Evolutionary conservation across 2,113 vertebrate species (phyloP), one percentile per base, ranked within the genome.

Genomic region (Globicephala melas): DNA sequence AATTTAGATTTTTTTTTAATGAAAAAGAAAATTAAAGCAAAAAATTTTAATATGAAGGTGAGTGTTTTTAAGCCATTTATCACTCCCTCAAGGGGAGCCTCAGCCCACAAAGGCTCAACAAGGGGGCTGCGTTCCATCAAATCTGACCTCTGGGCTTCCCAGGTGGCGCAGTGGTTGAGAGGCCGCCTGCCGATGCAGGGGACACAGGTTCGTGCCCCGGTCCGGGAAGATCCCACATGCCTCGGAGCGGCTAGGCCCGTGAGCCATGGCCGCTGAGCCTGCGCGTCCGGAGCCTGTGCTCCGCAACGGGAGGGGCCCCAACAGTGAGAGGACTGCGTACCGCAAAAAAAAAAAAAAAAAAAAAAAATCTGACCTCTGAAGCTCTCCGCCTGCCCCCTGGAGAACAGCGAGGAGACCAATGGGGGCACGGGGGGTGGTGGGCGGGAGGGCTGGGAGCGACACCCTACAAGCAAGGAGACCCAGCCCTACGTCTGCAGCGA

Each of bases 391-490:
- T 31, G 23, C 25, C 18, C 70, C 21, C 36, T 38, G 26, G 47
- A 83, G n/a, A 55, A 28, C 70, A 67, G 23, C 1, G 0, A 47
- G 68, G 60, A 76, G 47, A 26, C 44, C 10, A 4, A 47, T 1
- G 1, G 60, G 60, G 68, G 10, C 23, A 47, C 31, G 8, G 50
- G 73, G 47, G 7, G 3, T 41, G 41, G 0, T 9, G 47, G 7
- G 3, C 6, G 41, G 0, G 13, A 8, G 63, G 20, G 31, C 9
- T 15, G 1, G 7, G 55, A 38, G 33, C 6, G 33, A 6, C 25
- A 20, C 31, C 58, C 62, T 2, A 33, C 44, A 28, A 38, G 21
- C 93, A 36, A 38, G 74, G 70, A 31, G 70, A 10, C 60, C 36
- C 62, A 15, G 7, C 20, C 20, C 33, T 3, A 31, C 1, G 3